Conservation (phyloP, 23 tunicate genomes). For the Ascidia mentula region DNA sequence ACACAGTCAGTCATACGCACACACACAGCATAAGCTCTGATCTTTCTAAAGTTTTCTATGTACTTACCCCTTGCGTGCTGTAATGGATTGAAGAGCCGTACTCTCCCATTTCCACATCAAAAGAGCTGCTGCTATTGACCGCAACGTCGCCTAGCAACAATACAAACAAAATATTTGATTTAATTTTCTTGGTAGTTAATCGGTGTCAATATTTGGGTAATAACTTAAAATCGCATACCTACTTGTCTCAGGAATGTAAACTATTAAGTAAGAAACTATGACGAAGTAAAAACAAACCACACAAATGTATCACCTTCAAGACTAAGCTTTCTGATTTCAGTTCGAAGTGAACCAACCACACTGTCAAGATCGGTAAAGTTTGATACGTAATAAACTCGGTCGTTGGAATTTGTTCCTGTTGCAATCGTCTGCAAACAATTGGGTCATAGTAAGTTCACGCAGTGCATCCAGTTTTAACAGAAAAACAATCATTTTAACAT, state of each 20-base stretch:
- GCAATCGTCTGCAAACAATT: slow-evolving; percentile 18
- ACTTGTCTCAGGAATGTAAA: too few relatives aligned
- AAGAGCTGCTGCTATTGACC: background rate
- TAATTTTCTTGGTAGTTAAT: background rate
- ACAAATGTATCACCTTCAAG: slow-evolving; percentile 39
- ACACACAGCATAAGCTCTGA: too few relatives aligned
- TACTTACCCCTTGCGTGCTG: background rate
- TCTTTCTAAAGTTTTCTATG: too few relatives aligned
- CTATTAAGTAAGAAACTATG: too few relatives aligned
- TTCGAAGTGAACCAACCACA: background rate
- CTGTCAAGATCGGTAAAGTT: slow-evolving; percentile 24
- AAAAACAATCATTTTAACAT: background rate
- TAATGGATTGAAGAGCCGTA: background rate
- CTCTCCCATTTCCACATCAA: background rate
- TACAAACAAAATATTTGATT: background rate
- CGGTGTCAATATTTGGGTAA: background rate
- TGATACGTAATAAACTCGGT: slow-evolving; percentile 34
- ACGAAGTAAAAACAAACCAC: too few relatives aligned
- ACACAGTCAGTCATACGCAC: too few relatives aligned
- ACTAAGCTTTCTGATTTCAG: slow-evolving; percentile 11
- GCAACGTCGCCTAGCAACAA: background rate
- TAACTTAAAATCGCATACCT: too few relatives aligned
- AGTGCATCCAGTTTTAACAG: background rate
- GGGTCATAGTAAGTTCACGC: background rate
- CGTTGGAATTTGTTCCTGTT: slow-evolving; percentile 36